Base-by-base conservation (phyloP, 2,797 vertebrate species). In the Darevskia mixta region DNA sequence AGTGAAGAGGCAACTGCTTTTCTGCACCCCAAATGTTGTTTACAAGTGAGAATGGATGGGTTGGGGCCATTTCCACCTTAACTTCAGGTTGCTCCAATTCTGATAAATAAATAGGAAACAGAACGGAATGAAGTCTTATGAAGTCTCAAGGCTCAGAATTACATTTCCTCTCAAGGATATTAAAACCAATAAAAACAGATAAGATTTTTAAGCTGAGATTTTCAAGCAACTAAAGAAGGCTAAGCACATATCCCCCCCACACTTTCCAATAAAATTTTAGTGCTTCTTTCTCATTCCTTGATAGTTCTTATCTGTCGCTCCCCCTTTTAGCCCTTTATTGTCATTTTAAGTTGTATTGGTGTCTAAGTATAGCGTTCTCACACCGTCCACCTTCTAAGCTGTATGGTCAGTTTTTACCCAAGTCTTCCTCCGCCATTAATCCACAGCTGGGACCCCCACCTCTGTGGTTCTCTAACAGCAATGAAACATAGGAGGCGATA, bases 211-310 rank as follows among this genome's bases (percentile, higher is more conserved):
- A 95, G 88, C 89, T 88, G 90, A 93, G 83, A 87, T 93, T 32
- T 93, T 90, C 91, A 89, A 95, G 45, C 94, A 91, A 94, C 61
- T 95, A 94, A 94, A 94, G 94, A 92, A 79, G 92, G 90, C 86
- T 20, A 94, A 86, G 89, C 66, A 86, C 76, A 45, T 66, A 55
- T 13, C 1, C 49, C 49, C 49, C 11, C 49, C 69, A 90, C 94
- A 90, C 94, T 66, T 95, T 88, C 95, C 89, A 95, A 93, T 91
- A 90, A 93, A 94, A 93, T 83, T 72, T 94, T 96, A 97, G 94
- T 96, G 96, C 95, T 96, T 95, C 93, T 96, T 94, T 92, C 90
- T 91, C 93, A 94, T 90, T 95, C 90, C 94, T 94, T 96, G 95
- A 95, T 93, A 86, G 77, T 89, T 90, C 79, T 83, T 87, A 93